These are phyloP conservation scores for Strix occidentalis DNA, from an alignment of 2,797 vertebrate species.

Conservation along the genomic window DNA sequence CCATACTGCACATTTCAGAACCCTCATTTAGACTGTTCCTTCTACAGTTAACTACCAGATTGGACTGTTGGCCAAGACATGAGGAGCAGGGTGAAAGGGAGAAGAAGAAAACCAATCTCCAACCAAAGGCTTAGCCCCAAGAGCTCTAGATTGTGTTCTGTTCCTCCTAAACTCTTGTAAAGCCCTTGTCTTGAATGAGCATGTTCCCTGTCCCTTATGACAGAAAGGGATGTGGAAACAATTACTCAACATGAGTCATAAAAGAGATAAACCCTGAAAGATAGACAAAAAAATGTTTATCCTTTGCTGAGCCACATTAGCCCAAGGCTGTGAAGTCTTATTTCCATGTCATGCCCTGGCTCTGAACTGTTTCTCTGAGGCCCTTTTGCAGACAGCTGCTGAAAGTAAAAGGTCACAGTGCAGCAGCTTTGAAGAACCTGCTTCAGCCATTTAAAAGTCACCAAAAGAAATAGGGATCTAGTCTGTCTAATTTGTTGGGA, in stretches of 20 bases:
- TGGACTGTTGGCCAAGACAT: not conserved
- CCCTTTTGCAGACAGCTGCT: conserved; percentile 44
- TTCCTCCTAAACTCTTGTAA: conserved; percentile 51
- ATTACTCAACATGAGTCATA: conserved; percentile 68
- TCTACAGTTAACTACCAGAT: not conserved
- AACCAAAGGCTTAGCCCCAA: not conserved
- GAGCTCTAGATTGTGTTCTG: not conserved
- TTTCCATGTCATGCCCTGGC: conserved; percentile 62
- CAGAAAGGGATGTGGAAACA: conserved; percentile 66
- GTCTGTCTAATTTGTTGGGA: not conserved
- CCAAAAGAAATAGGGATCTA: not conserved
- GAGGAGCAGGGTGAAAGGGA: not conserved
- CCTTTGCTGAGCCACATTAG: conserved; percentile 47
- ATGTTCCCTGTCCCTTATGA: conserved; percentile 59
- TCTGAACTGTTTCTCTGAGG: conserved; percentile 63
- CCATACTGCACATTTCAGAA: not conserved
- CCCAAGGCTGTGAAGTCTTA: conserved; percentile 60
- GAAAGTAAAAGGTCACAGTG: conserved; percentile 55
- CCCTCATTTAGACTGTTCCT: not conserved
- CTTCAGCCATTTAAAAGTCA: not conserved
- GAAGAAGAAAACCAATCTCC: not conserved
- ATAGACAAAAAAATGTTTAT: conserved; percentile 69
- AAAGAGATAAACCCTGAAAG: conserved; percentile 67
- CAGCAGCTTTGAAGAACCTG: conserved; percentile 40
- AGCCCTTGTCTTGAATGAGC: conserved; percentile 58